Evolutionary conservation across 2,888 invertebrate species (phyloP), one percentile per base, ranked within the genome.

Genomic region (Pilophorus perplexus): DNA sequence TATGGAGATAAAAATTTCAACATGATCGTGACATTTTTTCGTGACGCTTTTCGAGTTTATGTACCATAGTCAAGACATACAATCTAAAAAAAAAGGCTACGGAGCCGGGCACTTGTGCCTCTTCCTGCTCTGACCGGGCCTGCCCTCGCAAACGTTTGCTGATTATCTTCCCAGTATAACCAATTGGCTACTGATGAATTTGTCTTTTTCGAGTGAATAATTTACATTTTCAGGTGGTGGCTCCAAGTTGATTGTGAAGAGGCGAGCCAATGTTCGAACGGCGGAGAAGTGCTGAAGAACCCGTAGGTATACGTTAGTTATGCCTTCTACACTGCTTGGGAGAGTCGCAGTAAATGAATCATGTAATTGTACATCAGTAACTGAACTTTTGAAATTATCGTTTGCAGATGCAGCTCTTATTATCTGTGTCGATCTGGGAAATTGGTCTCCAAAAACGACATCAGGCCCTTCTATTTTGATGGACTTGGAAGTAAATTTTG

Each of bases 151-250:
- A 25, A 59, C 42, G 22, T n/a, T n/a, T n/a, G n/a, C n/a, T n/a
- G n/a, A n/a, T n/a, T n/a, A n/a, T n/a, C n/a, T n/a, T n/a, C n/a
- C n/a, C n/a, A n/a, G n/a, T n/a, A n/a, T n/a, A n/a, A n/a, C n/a
- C n/a, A n/a, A n/a, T n/a, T n/a, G n/a, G n/a, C n/a, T n/a, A n/a
- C n/a, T 33, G 6, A 10, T 8, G 33, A 33, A 8, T 33, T 33
- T 33, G 10, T 8, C 10, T 33, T 33, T 33, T 10, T 33, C 6
- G 6, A 33, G 6, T 33, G n/a, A 10, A 33, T 33, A 33, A 8
- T 33, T n/a, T n/a, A n/a, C n/a, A 10, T 14, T 44, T 44, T 3
- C 5, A 52, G 52, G 28, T 52, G 52, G 52, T 52, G 52, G 52
- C 28, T 52, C 18, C 28, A 28, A 27, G 52, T 52, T 28, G 52